Evolutionary conservation across 2,888 invertebrate species (phyloP).

Genomic region (Andricus quercusramuli): DNA sequence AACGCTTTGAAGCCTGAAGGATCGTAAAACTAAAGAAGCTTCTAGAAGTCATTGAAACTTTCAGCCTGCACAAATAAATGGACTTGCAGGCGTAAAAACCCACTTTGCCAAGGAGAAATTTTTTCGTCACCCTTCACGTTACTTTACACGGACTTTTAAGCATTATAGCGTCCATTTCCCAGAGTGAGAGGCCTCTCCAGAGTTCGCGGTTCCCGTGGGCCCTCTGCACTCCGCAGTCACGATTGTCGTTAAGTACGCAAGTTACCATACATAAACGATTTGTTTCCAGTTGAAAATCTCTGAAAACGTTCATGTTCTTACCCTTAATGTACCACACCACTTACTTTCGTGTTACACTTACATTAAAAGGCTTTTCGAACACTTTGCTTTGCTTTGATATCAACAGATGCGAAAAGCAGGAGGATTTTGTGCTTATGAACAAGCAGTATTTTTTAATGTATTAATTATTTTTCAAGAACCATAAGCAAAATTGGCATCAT

Average conservation of each 20-base stretch:
- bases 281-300: slow-evolving; percentile 42
- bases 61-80: slow-evolving; percentile 33
- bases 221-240: slow-evolving; percentile 24
- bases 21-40: slow-evolving; percentile 32
- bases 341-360: slow-evolving; percentile 15
- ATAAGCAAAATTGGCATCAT: not conserved
- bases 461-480: not conserved
- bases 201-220: slow-evolving; percentile 43
- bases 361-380: slow-evolving; percentile 35
- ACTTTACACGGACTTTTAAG: slow-evolving; percentile 57
- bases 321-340: slow-evolving; percentile 34
- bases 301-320: slow-evolving; percentile 31
- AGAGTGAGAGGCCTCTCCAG: slow-evolving; percentile 53
- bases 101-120: slow-evolving; percentile 48
- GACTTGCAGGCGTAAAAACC: slow-evolving; percentile 36
- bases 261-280: slow-evolving; percentile 53
- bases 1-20: slow-evolving; percentile 15
- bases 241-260: slow-evolving; percentile 46
- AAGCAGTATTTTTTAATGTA: not conserved
- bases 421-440: slow-evolving; percentile 17
- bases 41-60: slow-evolving; percentile 38
- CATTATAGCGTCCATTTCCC: slow-evolving; percentile 50
- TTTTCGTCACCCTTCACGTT: slow-evolving; percentile 49
- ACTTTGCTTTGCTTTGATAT: slow-evolving; percentile 13
- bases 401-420: not conserved